Percentiles rank a stretch among this genome's conserved stretches.
These are phyloP conservation scores for Cercocebus atys DNA, from an alignment of 2,113 vertebrate species.

Conservation along the genomic window DNA sequence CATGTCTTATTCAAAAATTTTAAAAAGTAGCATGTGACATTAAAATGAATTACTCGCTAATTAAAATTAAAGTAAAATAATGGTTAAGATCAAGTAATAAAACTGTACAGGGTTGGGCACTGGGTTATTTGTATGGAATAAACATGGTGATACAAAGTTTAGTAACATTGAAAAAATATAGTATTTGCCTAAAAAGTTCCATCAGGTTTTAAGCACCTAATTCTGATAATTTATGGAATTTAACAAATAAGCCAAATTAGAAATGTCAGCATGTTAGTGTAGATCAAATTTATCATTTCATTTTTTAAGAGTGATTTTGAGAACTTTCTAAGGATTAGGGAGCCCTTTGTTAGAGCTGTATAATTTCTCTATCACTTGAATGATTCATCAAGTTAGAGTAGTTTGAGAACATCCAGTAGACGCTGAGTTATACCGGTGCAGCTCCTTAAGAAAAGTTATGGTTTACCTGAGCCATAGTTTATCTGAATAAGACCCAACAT, in stretches of 20 bases:
- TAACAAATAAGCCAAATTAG: background rate
- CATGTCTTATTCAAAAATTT: background rate
- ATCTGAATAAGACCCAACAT: background rate
- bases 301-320: slow-evolving; percentile 7
- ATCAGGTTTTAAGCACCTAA: background rate
- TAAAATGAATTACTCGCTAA: background rate
- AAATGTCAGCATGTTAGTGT: background rate
- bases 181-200: background rate
- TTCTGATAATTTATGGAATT: background rate
- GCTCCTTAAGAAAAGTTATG: slow-evolving; percentile 18
- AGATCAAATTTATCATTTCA: background rate
- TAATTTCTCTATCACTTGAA: background rate
- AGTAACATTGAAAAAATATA: background rate
- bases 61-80: slow-evolving; percentile 1
- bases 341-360: background rate
- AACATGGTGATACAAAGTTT: background rate
- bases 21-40: background rate
- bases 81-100: background rate
- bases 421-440: background rate
- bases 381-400: background rate
- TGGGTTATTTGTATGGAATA: background rate
- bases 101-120: background rate
- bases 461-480: slow-evolving; percentile 26
- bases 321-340: background rate
- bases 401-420: background rate